These are phyloP conservation scores for Xestia ashworthii DNA, from an alignment of 2,888 invertebrate genomes.

Conservation along the genomic window DNA sequence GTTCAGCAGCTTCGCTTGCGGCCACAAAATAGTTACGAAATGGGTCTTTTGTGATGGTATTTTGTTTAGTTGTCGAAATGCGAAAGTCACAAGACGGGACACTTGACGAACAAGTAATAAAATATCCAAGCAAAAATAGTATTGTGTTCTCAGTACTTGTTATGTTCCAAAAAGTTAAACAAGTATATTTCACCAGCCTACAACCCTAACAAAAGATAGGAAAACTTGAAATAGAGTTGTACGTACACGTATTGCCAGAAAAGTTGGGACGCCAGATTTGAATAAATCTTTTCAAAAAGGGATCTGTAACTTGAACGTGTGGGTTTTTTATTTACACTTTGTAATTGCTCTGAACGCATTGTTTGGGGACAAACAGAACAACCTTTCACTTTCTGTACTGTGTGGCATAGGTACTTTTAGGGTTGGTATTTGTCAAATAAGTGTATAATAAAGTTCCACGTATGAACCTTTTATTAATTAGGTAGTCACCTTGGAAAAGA, in stretches of 20 bases:
- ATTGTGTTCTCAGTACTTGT: conserved; percentile 5
- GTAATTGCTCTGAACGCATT: conserved; percentile 44
- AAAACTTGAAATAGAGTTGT: conserved; percentile 59
- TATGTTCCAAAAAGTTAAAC: conserved; percentile 7
- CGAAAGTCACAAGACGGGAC: too few species aligned
- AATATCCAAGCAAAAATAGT: neutral
- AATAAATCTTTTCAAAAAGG: conserved; percentile 72
- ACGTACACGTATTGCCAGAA: conserved; percentile 46
- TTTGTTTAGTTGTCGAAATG: too few species aligned
- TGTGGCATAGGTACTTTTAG: conserved; percentile 4
- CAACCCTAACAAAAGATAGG: conserved; percentile 42
- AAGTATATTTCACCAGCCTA: conserved; percentile 15
- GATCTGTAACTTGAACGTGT: conserved; percentile 57
- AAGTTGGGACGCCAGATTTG: conserved; percentile 67
- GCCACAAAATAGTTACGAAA: too few species aligned
- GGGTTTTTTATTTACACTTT: conserved; percentile 51
- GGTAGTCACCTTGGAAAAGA: neutral
- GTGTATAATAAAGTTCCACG: conserved; percentile 20
- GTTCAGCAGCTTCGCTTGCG: neutral
- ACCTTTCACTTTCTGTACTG: neutral
- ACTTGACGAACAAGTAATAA: neutral
- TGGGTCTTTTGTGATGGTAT: too few species aligned
- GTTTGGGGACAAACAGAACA: conserved; percentile 24
- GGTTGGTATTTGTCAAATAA: conserved; percentile 13
- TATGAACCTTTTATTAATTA: conserved; percentile 6